Evolutionary conservation across 1,140 invertebrate genomes (phyloP), one percentile per base, ranked within the genome.

Genomic region (Papilio polyxenes): DNA sequence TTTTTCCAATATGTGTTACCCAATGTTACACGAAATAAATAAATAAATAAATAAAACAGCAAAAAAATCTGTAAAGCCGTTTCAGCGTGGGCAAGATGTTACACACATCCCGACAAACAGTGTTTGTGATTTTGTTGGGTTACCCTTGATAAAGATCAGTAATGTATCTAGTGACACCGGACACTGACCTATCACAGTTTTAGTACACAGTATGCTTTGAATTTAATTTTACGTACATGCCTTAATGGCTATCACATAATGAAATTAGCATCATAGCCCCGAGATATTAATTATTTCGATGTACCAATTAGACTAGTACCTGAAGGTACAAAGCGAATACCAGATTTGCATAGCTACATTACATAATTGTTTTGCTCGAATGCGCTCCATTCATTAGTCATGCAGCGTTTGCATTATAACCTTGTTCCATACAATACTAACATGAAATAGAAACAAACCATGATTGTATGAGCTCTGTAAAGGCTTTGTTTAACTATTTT

Each of bases 261-360:
- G 31, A 31, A 20, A 37, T 72, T 72, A 37, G 65, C 11, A 13
- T 72, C 11, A 13, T 37, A 31, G 65, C 31, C 62, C 13, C 65
- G 23, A 11, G 23, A 23, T 72, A 72, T 72, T 72, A 72, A 72
- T 72, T 72, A 72, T 72, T 72, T 3, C 65, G 37, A 31, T 37
- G 31, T 72, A 72, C 65, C 65, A 72, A 72, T 72, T 72, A 72
- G 65, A 37, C 65, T 15, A 72, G 65, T 72, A 72, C 23, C 65
- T 72, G 65, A 72, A 72, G 65, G 65, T 72, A 72, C 65, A 72
- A 72, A 72, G 65, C 65, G 65, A 37, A 72, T 72, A 15, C 65
- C 23, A 72, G 65, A 72, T 72, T 72, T 72, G 65, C 65, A 72
- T 72, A 37, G 23, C 65, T 72, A 72, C 65, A 72, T 72, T 72